Percentiles rank a stretch among this genome's conserved stretches.
Conservation (phyloP, 2,797 vertebrate species). For the Oreochromis mossambicus region DNA sequence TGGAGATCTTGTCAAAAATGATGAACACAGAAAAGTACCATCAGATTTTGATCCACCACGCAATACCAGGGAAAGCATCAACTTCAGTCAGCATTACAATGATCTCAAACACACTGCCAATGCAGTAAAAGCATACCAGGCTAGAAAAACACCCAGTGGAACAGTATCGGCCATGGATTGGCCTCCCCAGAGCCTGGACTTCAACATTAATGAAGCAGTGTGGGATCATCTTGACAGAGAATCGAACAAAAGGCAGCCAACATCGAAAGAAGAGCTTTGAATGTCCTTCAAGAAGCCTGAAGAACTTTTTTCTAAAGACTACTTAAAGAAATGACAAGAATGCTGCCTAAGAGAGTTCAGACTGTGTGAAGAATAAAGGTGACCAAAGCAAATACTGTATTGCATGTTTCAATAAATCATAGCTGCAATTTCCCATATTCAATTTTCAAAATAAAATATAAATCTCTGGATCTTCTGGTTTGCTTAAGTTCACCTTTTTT, state of each 20-base stretch:
- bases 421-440: neutral
- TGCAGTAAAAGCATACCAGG: neutral
- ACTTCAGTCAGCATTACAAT: fast-evolving
- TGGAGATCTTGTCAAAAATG: neutral
- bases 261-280: neutral
- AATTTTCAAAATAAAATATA: neutral
- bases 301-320: neutral
- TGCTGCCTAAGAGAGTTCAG: neutral
- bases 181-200: neutral
- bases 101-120: neutral
- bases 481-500: neutral
- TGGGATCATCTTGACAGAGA: neutral
- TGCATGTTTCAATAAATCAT: neutral
- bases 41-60: neutral
- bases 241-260: neutral
- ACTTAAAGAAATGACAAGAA: neutral
- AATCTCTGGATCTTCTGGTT: neutral
- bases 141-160: neutral
- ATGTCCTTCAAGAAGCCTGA: neutral
- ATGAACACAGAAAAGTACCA: neutral
- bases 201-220: neutral
- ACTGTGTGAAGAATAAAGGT: neutral
- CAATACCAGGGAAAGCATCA: neutral
- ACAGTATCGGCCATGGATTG: neutral
- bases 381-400: neutral